phyloP scores from a whole-genome alignment of 2,888 invertebrate genomes.

The Hoplodrina blanda region DNA sequence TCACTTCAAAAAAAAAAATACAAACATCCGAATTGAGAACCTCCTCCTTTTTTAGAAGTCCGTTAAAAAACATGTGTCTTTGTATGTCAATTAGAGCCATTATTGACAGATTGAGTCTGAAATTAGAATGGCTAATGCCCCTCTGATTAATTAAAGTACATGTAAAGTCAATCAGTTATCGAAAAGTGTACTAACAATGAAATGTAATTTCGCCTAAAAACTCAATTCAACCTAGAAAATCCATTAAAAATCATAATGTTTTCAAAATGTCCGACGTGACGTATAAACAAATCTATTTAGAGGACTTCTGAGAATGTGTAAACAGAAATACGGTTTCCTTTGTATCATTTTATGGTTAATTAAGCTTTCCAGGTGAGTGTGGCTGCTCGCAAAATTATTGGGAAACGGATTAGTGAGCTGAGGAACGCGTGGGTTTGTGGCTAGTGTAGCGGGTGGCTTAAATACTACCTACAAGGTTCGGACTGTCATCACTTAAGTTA shows the following conservation, averaged over 20 bases:
- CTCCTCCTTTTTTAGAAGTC: too few species aligned
- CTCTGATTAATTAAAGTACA: too few species aligned
- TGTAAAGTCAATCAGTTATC: too few species aligned
- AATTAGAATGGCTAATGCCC: too few species aligned
- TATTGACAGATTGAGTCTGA: too few species aligned
- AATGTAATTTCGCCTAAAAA: too few species aligned
- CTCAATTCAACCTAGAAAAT: background rate
- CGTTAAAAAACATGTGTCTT: too few species aligned
- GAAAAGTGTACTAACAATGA: too few species aligned
- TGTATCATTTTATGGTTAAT: constrained; percentile 41
- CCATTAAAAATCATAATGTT: constrained; percentile 24
- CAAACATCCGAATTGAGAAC: too few species aligned
- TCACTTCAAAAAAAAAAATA: too few species aligned
- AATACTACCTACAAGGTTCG: background rate
- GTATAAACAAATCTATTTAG: constrained; percentile 41
- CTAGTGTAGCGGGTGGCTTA: background rate
- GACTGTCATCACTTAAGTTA: too few species aligned
- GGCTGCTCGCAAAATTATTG: constrained; percentile 14
- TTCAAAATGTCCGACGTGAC: constrained; percentile 22
- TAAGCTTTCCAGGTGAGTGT: constrained; percentile 17
- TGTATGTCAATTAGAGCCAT: too few species aligned
- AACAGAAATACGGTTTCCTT: constrained; percentile 29
- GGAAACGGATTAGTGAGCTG: constrained; percentile 21
- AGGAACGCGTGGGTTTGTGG: background rate
- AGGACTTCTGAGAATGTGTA: constrained; percentile 24